Evolutionary conservation across 1,140 invertebrate genomes (phyloP), one percentile per base, ranked within the genome.

Genomic region (Phymastichus coffea): DNA sequence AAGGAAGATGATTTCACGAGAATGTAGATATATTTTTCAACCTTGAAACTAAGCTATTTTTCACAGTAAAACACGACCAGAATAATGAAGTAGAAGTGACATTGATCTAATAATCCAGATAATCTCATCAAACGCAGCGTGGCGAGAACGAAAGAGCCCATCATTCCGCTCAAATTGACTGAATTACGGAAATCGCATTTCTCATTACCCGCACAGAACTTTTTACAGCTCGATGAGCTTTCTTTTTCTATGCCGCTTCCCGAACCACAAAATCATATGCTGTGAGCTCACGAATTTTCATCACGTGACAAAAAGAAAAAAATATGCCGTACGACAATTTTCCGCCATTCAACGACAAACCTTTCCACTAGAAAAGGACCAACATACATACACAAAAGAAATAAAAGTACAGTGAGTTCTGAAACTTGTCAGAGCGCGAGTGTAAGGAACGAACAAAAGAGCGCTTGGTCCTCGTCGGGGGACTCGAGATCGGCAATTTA

Each of bases 271-370:
- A 23, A 25, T 7, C 14, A 26, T 19, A n/a, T 10, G n/a, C n/a
- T 33, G 3, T 26, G 4, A 23, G 4, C 17, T 17, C 6, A 28
- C 19, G 4, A 17, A 41, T 43, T 22, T 17, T 10, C 15, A 40
- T 2, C n/a, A 6, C 23, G n/a, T n/a, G 40, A 43, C 41, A 60
- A 46, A 38, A 44, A 37, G 23, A 43, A n/a, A n/a, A n/a, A n/a
- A n/a, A n/a, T n/a, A n/a, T n/a, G n/a, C n/a, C n/a, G n/a, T 26
- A 28, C 22, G 14, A 63, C 67, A 69, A 72, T 71, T 75, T 75
- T 71, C 66, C 61, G 61, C 65, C 68, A 72, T 68, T 74, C 70
- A 67, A 68, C 55, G 67, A 67, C 70, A 46, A 53, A 63, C 41
- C 59, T n/a, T n/a, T n/a, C n/a, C n/a, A n/a, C n/a, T n/a, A n/a